phyloP scores from a whole-genome alignment of 2,113 vertebrate genomes.

The Dicerorhinus sumatrensis region DNA sequence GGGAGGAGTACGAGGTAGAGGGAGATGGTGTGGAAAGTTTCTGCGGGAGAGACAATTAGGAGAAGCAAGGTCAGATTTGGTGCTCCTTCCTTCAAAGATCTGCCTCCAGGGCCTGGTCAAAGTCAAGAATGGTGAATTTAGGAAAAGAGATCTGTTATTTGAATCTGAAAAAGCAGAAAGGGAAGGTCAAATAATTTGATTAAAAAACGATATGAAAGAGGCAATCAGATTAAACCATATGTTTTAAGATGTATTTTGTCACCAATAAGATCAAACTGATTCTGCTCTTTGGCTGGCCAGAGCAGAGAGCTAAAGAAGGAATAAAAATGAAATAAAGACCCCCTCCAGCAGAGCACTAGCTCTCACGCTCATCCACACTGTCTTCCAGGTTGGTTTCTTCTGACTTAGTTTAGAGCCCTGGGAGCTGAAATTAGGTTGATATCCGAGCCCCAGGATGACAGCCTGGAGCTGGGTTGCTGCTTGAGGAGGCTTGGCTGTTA shows the following conservation, averaged over 20 bases:
- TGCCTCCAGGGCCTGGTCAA: background rate
- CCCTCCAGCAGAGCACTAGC: no score
- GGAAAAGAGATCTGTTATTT: slow-evolving; percentile 20
- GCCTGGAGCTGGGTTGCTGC: background rate
- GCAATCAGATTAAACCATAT: slow-evolving; percentile 8
- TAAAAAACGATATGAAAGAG: slow-evolving; percentile 24
- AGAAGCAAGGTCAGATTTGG: background rate
- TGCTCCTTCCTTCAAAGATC: background rate
- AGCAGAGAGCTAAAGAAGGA: background rate
- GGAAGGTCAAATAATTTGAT: slow-evolving; percentile 41
- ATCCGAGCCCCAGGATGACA: background rate
- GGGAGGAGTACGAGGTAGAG: background rate
- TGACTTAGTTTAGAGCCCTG: background rate
- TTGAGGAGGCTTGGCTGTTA: slow-evolving; percentile 67
- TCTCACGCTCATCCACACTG: background rate
- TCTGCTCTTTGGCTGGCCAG: background rate
- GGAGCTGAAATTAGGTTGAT: background rate
- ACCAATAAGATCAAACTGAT: background rate
- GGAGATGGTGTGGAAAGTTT: background rate
- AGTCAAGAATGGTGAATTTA: background rate
- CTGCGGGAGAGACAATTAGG: background rate
- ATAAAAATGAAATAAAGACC: background rate
- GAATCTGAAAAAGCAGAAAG: slow-evolving; percentile 31
- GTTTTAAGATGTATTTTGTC: slow-evolving; percentile 38
- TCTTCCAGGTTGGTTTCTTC: background rate